Percentiles rank a stretch among this genome's conserved stretches.
These are phyloP conservation scores for Enteromius argenteus DNA, from an alignment of 2,797 vertebrate species.

Conservation along the genomic window DNA sequence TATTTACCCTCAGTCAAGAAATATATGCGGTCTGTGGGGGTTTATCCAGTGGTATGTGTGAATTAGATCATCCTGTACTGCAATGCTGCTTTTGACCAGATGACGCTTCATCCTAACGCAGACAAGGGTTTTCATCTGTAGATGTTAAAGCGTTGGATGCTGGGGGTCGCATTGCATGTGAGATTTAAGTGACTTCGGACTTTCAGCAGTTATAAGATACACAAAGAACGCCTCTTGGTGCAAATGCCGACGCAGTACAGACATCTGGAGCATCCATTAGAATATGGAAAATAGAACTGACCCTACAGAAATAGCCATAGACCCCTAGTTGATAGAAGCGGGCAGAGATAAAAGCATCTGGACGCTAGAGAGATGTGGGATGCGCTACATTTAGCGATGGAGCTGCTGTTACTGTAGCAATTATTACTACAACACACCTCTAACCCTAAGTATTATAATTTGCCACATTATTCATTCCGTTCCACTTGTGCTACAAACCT, in stretches of 20 bases:
- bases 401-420: not conserved
- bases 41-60: constrained; percentile 67
- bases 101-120: constrained; percentile 54
- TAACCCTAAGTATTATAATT: not conserved
- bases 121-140: not conserved
- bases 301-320: constrained; percentile 11
- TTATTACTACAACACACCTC: not conserved
- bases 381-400: not conserved
- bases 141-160: not conserved
- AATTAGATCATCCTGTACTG: constrained; percentile 86
- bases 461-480: not conserved
- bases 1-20: not conserved
- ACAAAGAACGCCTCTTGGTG: not conserved
- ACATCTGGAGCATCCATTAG: constrained; percentile 28
- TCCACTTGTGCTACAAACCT: not conserved
- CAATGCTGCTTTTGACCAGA: constrained; percentile 68
- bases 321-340: not conserved
- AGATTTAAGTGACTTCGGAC: not conserved
- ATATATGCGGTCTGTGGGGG: constrained; percentile 16
- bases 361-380: not conserved
- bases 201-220: not conserved
- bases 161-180: constrained; percentile 7
- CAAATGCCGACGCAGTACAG: not conserved
- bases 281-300: constrained; percentile 8
- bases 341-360: constrained; percentile 9